A percentile compares a stretch with the other conserved stretches of the same genome.
Evolutionary conservation across 2,888 invertebrate genomes (phyloP).

Genomic region (Cenopis cana): DNA sequence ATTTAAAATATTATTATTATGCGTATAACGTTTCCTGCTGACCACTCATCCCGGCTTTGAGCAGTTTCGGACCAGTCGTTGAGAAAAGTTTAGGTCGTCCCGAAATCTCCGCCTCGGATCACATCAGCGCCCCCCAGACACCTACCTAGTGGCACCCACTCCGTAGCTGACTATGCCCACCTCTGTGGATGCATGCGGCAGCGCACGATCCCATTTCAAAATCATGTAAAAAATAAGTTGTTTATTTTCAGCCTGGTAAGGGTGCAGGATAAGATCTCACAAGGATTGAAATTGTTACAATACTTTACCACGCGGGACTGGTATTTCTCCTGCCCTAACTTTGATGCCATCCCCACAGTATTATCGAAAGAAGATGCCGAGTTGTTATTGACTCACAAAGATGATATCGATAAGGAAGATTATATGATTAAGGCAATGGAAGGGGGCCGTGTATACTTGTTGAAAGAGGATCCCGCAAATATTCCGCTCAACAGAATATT

Average conservation of each 20-base stretch:
- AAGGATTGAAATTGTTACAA: constrained; percentile 91
- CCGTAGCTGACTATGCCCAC: no score
- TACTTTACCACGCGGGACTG: constrained; percentile 96
- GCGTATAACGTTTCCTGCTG: no score
- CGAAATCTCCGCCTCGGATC: no score
- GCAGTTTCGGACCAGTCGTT: no score
- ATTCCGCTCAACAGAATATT: constrained; percentile 60
- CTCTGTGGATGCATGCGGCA: no score
- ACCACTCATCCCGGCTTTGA: no score
- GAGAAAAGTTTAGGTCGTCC: no score
- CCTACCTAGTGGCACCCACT: no score
- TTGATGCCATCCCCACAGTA: constrained; percentile 73
- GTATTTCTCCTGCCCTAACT: constrained; percentile 89
- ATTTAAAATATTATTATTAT: no score
- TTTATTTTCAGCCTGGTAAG: constrained; percentile 88
- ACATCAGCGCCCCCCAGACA: no score
- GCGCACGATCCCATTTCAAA: no score
- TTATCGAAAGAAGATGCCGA: constrained; percentile 72
- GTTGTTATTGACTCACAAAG: constrained; percentile 66
- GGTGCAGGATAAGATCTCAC: constrained; percentile 88
- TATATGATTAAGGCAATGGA: constrained; percentile 67
- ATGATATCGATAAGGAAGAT: constrained; percentile 53
- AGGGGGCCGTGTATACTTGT: constrained; percentile 70
- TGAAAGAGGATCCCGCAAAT: constrained; percentile 71
- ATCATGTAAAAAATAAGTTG: constrained; percentile 1